Evolutionary conservation across 2,113 vertebrate genomes (phyloP), one percentile per base, ranked within the genome.

Genomic region (Orycteropus afer): DNA sequence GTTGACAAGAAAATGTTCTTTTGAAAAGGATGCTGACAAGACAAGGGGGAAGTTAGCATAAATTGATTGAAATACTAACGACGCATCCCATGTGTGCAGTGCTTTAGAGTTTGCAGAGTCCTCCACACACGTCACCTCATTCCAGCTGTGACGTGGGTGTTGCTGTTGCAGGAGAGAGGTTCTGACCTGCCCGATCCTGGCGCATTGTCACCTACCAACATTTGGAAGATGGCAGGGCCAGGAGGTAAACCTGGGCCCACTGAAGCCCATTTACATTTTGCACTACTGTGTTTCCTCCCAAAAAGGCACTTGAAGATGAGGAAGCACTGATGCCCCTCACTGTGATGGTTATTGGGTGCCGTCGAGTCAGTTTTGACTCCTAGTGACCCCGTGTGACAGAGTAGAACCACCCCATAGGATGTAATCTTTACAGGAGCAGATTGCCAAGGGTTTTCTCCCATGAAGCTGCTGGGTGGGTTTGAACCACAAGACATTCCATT

Each of bases 1-100:
- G 40, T 85, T 92, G 86, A 91, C 79, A 90, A 67, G 65, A 83
- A 92, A 85, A 93, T 29, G 12, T 37, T 85, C 91, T 17, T 89
- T 93, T 83, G 45, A 91, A 89, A 90, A 89, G 51, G 74, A 88
- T 61, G 61, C 83, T 96, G 91, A 91, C 85, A 90, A 93, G 86
- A 93, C 85, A 42, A 76, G 51, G 63, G 34, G 15, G 40, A 90
- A 92, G 51, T 79, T n/a, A 78, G 81, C 74, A 76, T 89, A 65
- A 76, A 81, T 55, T 71, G 57, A 83, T 63, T 51, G 78, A 15
- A 7, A 9, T 79, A 53, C 80, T 79, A 95, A 67, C 42, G 42
- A 57, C 27, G 49, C 17, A 4, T 71, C 89, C 73, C 42, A 4
- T 12, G 82, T 65, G 45, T 32, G 4, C 47, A 8, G 5, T 7